Conservation (phyloP, 2,888 invertebrate genomes). For the Boloria selene region DNA sequence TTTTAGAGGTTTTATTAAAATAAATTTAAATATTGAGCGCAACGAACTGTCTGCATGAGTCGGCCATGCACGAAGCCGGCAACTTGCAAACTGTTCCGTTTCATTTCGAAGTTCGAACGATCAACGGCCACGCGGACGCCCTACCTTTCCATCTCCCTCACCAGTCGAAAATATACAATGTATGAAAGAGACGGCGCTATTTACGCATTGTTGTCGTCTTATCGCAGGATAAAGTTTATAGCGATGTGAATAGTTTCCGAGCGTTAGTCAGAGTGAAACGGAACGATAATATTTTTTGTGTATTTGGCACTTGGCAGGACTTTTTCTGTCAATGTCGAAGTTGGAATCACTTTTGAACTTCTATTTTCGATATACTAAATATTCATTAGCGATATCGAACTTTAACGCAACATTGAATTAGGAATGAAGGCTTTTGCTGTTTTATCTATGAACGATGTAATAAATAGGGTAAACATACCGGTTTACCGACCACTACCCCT, state of each 20-base stretch:
- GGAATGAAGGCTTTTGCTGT: not conserved
- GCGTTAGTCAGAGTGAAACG: slow-evolving; percentile 74
- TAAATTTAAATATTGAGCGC: slow-evolving; percentile 71
- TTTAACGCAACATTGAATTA: slow-evolving; percentile 10
- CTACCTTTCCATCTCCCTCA: slow-evolving; percentile 75
- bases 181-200: slow-evolving; percentile 60
- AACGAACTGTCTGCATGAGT: slow-evolving; percentile 70
- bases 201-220: slow-evolving; percentile 63
- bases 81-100: slow-evolving; percentile 79
- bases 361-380: slow-evolving; percentile 67
- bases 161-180: slow-evolving; percentile 51
- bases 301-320: slow-evolving; percentile 77
- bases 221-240: slow-evolving; percentile 77
- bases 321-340: slow-evolving; percentile 63
- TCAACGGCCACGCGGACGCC: slow-evolving; percentile 76
- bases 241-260: slow-evolving; percentile 74
- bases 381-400: slow-evolving; percentile 16
- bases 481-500: no score
- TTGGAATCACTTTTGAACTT: slow-evolving; percentile 58
- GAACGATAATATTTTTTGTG: slow-evolving; percentile 68
- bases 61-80: slow-evolving; percentile 77
- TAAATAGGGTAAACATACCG: no score
- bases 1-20: slow-evolving; percentile 58
- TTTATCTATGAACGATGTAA: no score
- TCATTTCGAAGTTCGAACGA: slow-evolving; percentile 62